phyloP scores from a whole-genome alignment of 2,888 invertebrate species.

The Macrostomum cliftonense region DNA sequence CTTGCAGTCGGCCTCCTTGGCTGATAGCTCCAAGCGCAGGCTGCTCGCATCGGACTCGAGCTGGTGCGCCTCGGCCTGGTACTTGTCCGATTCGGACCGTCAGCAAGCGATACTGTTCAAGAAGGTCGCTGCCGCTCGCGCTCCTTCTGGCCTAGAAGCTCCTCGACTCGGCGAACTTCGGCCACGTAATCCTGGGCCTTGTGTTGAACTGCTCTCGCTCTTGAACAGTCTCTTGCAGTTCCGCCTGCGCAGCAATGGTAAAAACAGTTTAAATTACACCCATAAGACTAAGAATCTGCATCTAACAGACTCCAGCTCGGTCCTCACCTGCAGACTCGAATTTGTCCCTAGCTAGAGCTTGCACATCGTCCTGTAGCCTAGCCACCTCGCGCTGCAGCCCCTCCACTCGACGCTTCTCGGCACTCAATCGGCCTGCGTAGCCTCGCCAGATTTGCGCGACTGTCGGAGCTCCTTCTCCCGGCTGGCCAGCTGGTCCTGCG shows the following conservation, averaged over 20 bases:
- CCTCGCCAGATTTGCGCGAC: no score
- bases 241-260: slow-evolving; percentile 12
- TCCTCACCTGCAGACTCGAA: no score
- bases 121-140: slow-evolving; percentile 28
- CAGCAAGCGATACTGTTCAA: slow-evolving; percentile 34
- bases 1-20: slow-evolving; percentile 31
- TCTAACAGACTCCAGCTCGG: no score
- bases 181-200: slow-evolving; percentile 36
- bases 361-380: slow-evolving; percentile 20
- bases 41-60: slow-evolving; percentile 35
- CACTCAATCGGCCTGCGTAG: neutral
- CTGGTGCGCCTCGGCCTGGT: slow-evolving; percentile 31
- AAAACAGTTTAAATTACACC: no score
- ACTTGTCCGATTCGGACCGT: slow-evolving; percentile 31
- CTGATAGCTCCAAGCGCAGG: slow-evolving; percentile 30
- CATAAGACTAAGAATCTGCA: no score
- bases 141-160: slow-evolving; percentile 23
- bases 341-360: slow-evolving; percentile 15
- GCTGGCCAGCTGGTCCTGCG: slow-evolving; percentile 5
- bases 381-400: slow-evolving; percentile 7
- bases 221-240: slow-evolving; percentile 29
- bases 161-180: slow-evolving; percentile 33
- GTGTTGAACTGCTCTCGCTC: slow-evolving; percentile 28
- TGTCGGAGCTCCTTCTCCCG: slow-evolving; percentile 3
- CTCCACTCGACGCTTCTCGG: neutral